These are phyloP conservation scores for Pandemis cinnamomeana DNA, from an alignment of 2,888 invertebrate genomes.

Conservation along the genomic window DNA sequence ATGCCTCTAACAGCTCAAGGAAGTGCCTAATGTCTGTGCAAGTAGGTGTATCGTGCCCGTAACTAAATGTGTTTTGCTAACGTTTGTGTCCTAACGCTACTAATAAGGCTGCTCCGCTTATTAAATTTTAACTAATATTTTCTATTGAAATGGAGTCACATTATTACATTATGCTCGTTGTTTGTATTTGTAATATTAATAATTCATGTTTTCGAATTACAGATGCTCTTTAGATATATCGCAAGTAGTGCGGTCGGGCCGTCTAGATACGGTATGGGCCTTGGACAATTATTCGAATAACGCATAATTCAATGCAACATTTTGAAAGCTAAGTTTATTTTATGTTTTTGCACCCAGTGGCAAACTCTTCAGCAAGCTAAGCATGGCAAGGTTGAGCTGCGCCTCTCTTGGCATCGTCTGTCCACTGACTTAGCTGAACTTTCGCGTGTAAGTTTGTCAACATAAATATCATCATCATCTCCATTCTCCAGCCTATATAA, in stretches of 20 bases:
- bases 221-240: slow-evolving; percentile 78
- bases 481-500: too few species aligned
- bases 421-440: slow-evolving; percentile 89
- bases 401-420: slow-evolving; percentile 94
- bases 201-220: slow-evolving; percentile 48
- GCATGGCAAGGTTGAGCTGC: slow-evolving; percentile 96
- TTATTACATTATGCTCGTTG: not conserved
- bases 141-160: not conserved
- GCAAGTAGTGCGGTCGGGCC: slow-evolving; percentile 77
- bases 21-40: not conserved
- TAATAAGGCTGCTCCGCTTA: slow-evolving; percentile 15
- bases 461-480: not conserved
- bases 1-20: not conserved
- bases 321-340: not conserved
- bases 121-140: not conserved
- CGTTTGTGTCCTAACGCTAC: slow-evolving; percentile 9
- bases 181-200: not conserved
- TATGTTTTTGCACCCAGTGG: slow-evolving; percentile 87
- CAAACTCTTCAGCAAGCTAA: slow-evolving; percentile 97
- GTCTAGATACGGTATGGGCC: slow-evolving; percentile 72
- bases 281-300: slow-evolving; percentile 11
- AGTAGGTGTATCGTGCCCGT: not conserved
- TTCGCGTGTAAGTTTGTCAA: slow-evolving; percentile 84
- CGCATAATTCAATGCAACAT: not conserved
- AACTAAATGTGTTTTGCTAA: slow-evolving; percentile 4